Base-by-base conservation (phyloP, 2,113 vertebrate species). In the Macquaria australasica region DNA sequence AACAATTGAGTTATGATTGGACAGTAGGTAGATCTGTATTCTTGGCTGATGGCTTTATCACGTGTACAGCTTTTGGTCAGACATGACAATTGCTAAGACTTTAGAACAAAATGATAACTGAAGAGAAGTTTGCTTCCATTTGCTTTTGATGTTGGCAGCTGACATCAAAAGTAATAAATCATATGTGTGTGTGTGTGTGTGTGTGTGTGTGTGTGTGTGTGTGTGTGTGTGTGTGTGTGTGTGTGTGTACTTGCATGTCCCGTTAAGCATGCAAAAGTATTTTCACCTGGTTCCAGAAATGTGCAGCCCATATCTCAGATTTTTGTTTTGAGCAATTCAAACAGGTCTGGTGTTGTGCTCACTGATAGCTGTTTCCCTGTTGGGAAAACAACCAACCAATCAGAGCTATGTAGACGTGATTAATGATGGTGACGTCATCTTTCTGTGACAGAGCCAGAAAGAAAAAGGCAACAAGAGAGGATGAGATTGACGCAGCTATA, bases 1-100 rank as follows among this genome's bases (percentile, higher is more conserved):
- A 66, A 59, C 84, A 74, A 58, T 25, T 74, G 66, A 90, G 77
- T 87, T 83, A 69, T n/a, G 75, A 83, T 85, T 39, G 73, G 79
- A 89, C 79, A 62, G 78, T 56, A 50, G 87, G 63, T 72, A 45
- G 66, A 55, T 60, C 28, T 62, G 71, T 69, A 39, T 63, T 76
- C 56, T 85, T 83, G 84, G 88, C 79, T 41, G 66, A 66, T 20
- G 66, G 18, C 73, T 87, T 84, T 83, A 79, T 90, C 87, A 69
- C 55, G 63, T 84, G 88, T 59, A 34, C 63, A 78, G 66, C 12
- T 41, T 66, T 79, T 20, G 73, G 56, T 78, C 82, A 81, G 85
- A 87, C 25, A 50, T 53, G 72, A 31, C 51, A 77, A 45, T 62
- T 60, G 45, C 63, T 64, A 23, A 68, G 64, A 63, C 45, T 31